phyloP scores from a whole-genome alignment of 2,797 vertebrate genomes.

The Mormyrops boulengeri region DNA sequence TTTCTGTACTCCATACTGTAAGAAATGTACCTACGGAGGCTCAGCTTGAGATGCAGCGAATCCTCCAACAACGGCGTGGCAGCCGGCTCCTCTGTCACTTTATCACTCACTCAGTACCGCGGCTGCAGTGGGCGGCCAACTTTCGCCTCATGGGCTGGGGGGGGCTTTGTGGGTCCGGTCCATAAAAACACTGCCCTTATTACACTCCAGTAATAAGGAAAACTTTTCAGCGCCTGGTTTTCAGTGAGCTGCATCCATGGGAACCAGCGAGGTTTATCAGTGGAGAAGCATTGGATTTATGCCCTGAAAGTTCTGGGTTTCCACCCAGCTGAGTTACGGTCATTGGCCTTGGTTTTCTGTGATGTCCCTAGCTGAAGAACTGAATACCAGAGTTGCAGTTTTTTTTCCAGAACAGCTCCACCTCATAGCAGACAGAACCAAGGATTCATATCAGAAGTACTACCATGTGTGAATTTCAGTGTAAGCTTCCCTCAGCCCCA shows the following conservation, averaged over 20 bases:
- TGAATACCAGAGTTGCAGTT: constrained; percentile 8
- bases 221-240: not conserved
- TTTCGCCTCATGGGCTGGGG: not conserved
- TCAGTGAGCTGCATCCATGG: not conserved
- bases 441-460: not conserved
- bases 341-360: not conserved
- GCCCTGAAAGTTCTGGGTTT: constrained; percentile 1
- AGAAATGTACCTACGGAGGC: not conserved
- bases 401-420: not conserved
- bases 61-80: not conserved
- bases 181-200: not conserved
- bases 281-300: not conserved
- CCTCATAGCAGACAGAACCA: not conserved
- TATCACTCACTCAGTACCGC: not conserved
- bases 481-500: not conserved
- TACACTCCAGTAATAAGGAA: not conserved
- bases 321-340: not conserved
- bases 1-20: not conserved
- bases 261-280: not conserved
- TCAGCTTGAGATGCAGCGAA: not conserved
- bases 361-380: not conserved
- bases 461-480: not conserved
- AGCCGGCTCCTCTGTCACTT: not conserved
- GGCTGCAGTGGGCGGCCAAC: not conserved
- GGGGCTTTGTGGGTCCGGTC: not conserved